phyloP scores from a whole-genome alignment of 2,113 vertebrate species.

The Microtus oregoni region DNA sequence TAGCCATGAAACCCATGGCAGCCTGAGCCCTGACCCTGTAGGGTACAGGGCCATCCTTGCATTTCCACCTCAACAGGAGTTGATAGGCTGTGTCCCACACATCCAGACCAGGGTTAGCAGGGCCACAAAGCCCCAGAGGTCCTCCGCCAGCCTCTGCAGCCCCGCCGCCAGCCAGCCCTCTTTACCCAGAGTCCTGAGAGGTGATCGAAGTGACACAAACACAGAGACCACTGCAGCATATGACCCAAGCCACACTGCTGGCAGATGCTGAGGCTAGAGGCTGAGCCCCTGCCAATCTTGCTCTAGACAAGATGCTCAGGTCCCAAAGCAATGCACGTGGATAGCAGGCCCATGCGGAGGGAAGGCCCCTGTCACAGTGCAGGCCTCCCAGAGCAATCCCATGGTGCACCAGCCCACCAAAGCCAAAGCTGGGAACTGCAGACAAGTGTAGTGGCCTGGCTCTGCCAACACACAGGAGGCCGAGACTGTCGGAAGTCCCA shows the following conservation, averaged over 20 bases:
- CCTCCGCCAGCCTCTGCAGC: not conserved
- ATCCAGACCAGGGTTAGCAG: not conserved
- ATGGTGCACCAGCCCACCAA: not conserved
- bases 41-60: accelerated
- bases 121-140: not conserved
- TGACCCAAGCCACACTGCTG: not conserved
- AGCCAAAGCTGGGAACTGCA: not conserved
- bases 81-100: accelerated
- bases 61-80: not conserved
- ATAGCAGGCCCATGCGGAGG: not conserved
- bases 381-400: not conserved
- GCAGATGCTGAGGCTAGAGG: accelerated
- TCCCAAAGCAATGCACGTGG: not conserved
- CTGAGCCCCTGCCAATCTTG: not conserved
- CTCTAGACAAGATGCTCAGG: not conserved
- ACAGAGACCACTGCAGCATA: accelerated
- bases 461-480: not conserved
- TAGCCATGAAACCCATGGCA: accelerated
- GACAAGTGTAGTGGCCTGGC: too few species aligned
- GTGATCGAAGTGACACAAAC: accelerated
- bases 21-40: not conserved
- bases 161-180: not conserved
- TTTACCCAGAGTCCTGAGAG: not conserved
- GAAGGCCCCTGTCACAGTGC: not conserved
- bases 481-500: not conserved